phyloP scores from a whole-genome alignment of 2,888 invertebrate genomes.

The Meiosimyza decipiens region DNA sequence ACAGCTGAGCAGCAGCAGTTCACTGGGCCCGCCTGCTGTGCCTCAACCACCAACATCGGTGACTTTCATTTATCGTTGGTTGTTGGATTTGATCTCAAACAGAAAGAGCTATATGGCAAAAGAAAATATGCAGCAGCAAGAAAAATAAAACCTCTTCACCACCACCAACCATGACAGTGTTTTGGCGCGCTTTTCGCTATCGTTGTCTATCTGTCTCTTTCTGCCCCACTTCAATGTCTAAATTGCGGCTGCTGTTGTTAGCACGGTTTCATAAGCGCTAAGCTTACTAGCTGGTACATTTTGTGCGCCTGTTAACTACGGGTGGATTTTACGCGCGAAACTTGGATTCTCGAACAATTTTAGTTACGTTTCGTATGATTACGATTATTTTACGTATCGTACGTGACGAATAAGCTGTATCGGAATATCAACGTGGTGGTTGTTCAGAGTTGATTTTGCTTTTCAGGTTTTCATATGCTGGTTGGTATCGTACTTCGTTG shows the following conservation, averaged over 20 bases:
- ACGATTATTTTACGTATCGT: background rate
- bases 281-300: conserved; percentile 35
- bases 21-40: background rate
- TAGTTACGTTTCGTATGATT: conserved; percentile 16
- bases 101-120: background rate
- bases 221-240: background rate
- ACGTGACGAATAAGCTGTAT: background rate
- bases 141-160: conserved; percentile 11
- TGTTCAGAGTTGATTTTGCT: too few species aligned
- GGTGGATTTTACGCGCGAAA: conserved; percentile 67
- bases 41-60: conserved; percentile 14
- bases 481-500: too few species aligned
- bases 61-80: too few species aligned
- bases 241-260: conserved; percentile 27
- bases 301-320: conserved; percentile 63
- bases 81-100: too few species aligned
- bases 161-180: background rate
- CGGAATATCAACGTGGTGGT: too few species aligned
- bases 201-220: background rate
- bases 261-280: conserved; percentile 39
- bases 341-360: conserved; percentile 36
- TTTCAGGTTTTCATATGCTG: too few species aligned
- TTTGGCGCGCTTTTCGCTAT: background rate
- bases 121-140: background rate
- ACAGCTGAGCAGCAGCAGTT: background rate